Conservation (phyloP, 2,113 vertebrate genomes). For the Marcusenius ussheri region DNA sequence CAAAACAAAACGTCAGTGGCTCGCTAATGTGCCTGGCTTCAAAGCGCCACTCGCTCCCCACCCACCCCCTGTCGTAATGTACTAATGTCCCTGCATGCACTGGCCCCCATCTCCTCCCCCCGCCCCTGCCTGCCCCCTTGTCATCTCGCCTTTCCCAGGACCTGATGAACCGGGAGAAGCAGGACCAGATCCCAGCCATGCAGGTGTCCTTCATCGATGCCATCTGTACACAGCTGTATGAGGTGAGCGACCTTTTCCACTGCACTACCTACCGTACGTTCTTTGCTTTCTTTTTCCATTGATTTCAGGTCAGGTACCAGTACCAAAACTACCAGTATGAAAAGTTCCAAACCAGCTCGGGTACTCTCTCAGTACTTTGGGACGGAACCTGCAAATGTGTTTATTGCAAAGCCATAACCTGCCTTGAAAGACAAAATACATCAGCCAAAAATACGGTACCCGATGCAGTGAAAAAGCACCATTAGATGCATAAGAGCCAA, state of each 20-base stretch:
- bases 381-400: background rate
- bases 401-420: background rate
- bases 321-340: background rate
- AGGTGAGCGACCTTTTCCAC: conserved; percentile 64
- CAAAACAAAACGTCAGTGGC: background rate
- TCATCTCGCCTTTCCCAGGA: conserved; percentile 64
- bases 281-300: background rate
- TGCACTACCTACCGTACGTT: background rate
- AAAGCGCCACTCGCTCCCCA: background rate
- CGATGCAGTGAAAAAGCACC: background rate
- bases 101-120: background rate
- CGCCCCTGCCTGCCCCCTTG: background rate
- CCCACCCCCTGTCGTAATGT: background rate
- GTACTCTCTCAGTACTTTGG: background rate
- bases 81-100: background rate
- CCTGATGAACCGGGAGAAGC: conserved; percentile 97
- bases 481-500: background rate
- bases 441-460: background rate
- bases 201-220: conserved; percentile 98
- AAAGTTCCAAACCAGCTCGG: background rate
- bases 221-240: conserved; percentile 88
- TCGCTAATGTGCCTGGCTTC: background rate
- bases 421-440: background rate
- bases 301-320: background rate
- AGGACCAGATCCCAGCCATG: conserved; percentile 96